Evolutionary conservation across 2,113 vertebrate species (phyloP), one percentile per base, ranked within the genome.

Genomic region (Vidua chalybeata): DNA sequence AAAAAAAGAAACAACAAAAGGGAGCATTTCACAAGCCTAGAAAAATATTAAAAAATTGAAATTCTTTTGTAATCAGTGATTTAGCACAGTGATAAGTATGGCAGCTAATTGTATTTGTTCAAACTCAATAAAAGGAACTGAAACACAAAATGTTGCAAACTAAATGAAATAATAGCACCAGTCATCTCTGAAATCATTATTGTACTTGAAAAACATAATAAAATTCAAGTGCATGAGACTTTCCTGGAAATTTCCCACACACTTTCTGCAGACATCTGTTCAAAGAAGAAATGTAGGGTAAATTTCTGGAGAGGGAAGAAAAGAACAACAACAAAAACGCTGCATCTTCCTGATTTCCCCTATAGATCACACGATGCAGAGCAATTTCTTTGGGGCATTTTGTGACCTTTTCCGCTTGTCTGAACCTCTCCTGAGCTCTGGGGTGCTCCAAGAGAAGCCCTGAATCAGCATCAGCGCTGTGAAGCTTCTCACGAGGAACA

Each of bases 211-310:
- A 95, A 93, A 62, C 49, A 84, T 41, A 82, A 75, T 22, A 82
- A 75, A 79, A 92, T 63, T 67, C 43, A 90, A 89, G 52, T 10
- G 7, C 67, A 78, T 86, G 72, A 69, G 85, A 84, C 79, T 61
- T 95, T 79, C 85, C 76, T 92, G 56, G 89, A 95, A 92, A 95
- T 96, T 94, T 94, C 93, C 93, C 72, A 94, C 84, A 63, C 45
- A 52, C 39, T 88, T 64, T 88, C 69, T 58, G 7, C 72, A 91
- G 83, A 88, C 58, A 81, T 94, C 77, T 96, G 74, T 73, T 94
- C 93, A 59, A 84, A 88, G 68, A 79, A 92, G 86, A 96, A 85
- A 93, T 66, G 35, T 72, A 81, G 87, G 69, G n/a, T 92, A 74
- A 78, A 82, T 74, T 93, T 73, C 62, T 88, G 46, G 22, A 72